These are phyloP conservation scores for Anagyrus pseudococci DNA, from an alignment of 2,888 invertebrate species.

Conservation along the genomic window DNA sequence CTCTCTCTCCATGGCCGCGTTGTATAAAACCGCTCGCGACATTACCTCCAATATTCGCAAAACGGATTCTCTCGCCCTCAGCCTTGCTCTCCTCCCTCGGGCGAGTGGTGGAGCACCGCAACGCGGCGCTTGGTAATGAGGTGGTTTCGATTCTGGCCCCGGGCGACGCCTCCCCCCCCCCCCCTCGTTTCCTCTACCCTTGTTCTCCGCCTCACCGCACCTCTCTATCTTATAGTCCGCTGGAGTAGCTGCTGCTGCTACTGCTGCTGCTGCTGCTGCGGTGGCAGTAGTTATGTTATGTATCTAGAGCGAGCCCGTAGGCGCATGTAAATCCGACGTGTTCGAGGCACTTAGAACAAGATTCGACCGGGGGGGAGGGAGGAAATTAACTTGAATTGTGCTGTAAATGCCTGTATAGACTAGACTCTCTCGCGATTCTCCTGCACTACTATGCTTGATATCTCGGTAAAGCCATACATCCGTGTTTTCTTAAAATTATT, in stretches of 20 bases:
- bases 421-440: no score
- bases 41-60: slow-evolving; percentile 62
- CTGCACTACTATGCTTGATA: no score
- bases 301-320: neutral
- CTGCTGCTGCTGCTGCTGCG: slow-evolving; percentile 3
- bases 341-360: slow-evolving; percentile 29
- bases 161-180: slow-evolving; percentile 48
- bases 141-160: slow-evolving; percentile 62
- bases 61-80: slow-evolving; percentile 56
- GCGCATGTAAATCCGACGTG: slow-evolving; percentile 27
- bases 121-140: slow-evolving; percentile 52
- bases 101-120: neutral
- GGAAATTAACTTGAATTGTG: slow-evolving; percentile 13
- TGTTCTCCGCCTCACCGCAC: neutral
- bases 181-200: slow-evolving; percentile 3
- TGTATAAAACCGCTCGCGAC: slow-evolving; percentile 60
- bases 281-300: no score
- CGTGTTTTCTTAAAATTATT: no score
- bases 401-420: no score
- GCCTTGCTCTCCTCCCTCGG: slow-evolving; percentile 31
- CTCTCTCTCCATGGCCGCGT: slow-evolving; percentile 39
- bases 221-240: neutral
- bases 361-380: slow-evolving; percentile 13
- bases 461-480: no score
- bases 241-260: slow-evolving; percentile 4